phyloP scores from a whole-genome alignment of 2,888 invertebrate species.

The Nymphalis urticae region DNA sequence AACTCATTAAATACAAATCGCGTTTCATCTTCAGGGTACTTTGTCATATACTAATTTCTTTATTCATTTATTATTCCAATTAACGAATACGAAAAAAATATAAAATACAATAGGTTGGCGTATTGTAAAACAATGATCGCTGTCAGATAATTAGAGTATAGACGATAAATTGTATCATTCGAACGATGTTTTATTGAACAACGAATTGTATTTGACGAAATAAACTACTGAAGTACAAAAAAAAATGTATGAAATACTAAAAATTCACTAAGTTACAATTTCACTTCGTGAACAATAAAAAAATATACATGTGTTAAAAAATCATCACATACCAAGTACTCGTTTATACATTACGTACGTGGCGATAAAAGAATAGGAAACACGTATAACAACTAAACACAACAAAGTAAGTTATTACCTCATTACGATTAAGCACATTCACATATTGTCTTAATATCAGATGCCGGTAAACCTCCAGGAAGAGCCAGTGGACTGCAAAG shows the following conservation, averaged over 20 bases:
- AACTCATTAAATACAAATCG: conserved; percentile 3
- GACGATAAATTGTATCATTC: too few relatives aligned
- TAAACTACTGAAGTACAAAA: too few relatives aligned
- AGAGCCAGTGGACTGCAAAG: conserved; percentile 53
- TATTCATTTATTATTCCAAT: background rate
- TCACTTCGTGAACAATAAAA: background rate
- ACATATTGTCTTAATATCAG: conserved; percentile 11
- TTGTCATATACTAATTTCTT: background rate
- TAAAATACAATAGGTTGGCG: too few relatives aligned
- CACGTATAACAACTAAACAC: background rate
- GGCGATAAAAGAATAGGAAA: background rate
- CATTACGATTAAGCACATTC: background rate
- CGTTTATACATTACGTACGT: conserved; percentile 1
- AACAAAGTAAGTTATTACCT: conserved; percentile 3
- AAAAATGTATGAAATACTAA: background rate
- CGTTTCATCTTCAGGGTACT: conserved; percentile 6
- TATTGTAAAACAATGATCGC: too few relatives aligned
- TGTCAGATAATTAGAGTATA: too few relatives aligned
- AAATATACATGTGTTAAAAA: background rate
- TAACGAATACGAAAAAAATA: too few relatives aligned
- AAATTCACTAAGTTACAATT: background rate
- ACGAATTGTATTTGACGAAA: too few relatives aligned
- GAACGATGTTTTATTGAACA: too few relatives aligned
- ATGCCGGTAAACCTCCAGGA: conserved; percentile 41
- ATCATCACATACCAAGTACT: background rate